Conservation (phyloP, 2,797 vertebrate species). For the Morus bassanus region DNA sequence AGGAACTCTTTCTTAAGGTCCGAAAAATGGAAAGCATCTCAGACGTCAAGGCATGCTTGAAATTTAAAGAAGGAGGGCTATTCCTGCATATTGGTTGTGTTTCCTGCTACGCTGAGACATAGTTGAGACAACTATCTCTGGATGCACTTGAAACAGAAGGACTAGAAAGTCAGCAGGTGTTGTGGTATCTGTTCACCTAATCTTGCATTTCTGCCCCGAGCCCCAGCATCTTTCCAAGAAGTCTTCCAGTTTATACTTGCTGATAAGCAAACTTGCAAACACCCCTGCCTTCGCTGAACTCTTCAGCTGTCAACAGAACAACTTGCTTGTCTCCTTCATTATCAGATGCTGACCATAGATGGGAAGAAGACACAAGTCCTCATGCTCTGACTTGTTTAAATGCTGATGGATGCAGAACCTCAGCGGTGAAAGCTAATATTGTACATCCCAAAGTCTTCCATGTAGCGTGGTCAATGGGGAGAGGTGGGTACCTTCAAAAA, state of each 20-base stretch:
- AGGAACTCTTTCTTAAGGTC: not conserved
- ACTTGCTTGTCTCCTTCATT: accelerated
- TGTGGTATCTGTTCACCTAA: not conserved
- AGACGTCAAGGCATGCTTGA: not conserved
- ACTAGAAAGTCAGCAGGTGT: not conserved
- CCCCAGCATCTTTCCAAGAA: not conserved
- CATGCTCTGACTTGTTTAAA: not conserved
- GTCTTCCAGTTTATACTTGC: not conserved
- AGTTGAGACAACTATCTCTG: no score
- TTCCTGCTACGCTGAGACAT: accelerated
- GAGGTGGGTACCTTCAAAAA: not conserved
- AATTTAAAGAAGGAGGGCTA: not conserved
- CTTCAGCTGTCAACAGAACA: not conserved
- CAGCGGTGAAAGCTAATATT: not conserved
- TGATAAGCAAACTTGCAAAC: not conserved
- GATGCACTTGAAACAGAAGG: not conserved
- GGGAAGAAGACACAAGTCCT: not conserved
- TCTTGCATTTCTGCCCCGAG: not conserved
- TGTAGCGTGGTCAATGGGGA: not conserved
- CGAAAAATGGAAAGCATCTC: not conserved
- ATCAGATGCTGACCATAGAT: not conserved
- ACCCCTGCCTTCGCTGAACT: not conserved
- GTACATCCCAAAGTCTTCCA: not conserved
- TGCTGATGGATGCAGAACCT: not conserved
- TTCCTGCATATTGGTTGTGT: not conserved